Base-by-base conservation (phyloP, 2,113 vertebrate genomes). In the Hemiprocne comata region DNA sequence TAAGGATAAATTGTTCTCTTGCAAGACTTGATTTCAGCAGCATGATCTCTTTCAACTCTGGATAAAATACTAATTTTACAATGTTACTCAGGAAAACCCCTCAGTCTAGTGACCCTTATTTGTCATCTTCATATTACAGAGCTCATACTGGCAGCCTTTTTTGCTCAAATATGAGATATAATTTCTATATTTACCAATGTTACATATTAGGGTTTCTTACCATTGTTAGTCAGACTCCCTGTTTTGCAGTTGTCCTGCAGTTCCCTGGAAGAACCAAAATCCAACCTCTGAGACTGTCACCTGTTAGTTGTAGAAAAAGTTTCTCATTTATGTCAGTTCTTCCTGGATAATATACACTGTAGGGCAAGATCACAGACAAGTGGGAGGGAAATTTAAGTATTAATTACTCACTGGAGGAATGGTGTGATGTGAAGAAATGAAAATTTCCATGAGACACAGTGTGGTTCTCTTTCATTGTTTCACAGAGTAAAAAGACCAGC, bases 381-480 rank as follows among this genome's bases (percentile, higher is more conserved):
- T 62, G 50, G 66, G 53, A 92, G 44, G 67, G 61, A 90, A 93
- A 90, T 74, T 82, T 70, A 64, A 90, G 79, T 57, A 86, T 50
- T 80, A 87, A 82, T 88, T 48, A 88, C 74, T 85, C 67, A 72
- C 79, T 92, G 57, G 75, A 94, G 79, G 44, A 82, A 82, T 28
- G 12, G 42, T 36, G 80, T 79, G 86, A 60, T 92, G 71, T 75
- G 61, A 90, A 80, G 79, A 92, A 95, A 79, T 51, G 44, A 71
- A 54, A 92, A 78, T 78, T 88, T 82, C 74, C 9, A 2, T 53
- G 53, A 82, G 86, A 79, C 11, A 67, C 21, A 69, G 75, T 31
- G 57, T 89, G 53, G 11, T 86, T 92, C 53, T 78, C 44, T 74
- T 92, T 79, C 92, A 54, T 31, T 46, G 54, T 75, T 72, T 79